Base-by-base conservation (phyloP, 1,140 invertebrate genomes). In the Oedothorax gibbosus region DNA sequence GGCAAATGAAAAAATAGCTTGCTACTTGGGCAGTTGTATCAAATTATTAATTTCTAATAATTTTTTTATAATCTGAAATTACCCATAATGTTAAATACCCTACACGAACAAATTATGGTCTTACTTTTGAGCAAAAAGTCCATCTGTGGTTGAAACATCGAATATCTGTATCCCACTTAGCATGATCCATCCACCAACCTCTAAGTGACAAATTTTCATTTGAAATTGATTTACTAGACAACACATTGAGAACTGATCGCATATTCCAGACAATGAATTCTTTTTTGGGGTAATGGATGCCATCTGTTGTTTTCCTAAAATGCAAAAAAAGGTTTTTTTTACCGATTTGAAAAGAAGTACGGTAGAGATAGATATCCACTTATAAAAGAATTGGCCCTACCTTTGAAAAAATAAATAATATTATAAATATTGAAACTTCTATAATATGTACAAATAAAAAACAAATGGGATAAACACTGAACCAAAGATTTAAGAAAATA, bases 131-230 rank as follows among this genome's bases (percentile, higher is more conserved):
- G 85, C 88, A 88, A 10, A 85, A 21, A 12, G 64, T 80, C 87
- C 85, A 87, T 71, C 79, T 84, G 60, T 87, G 78, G 62, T 87
- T 85, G 49, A 86, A 88, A 69, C 88, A 88, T 76, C 86, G 56
- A 49, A 88, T 77, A 72, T 86, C 76, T 53, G 68, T 71, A 15
- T 87, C 76, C 86, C 84, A 88, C 72, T 79, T 87, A 18, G 79
- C 69, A 81, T 88, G 88, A 77, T 88, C 88, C 83, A 87, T 87
- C 85, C 88, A 88, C 88, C 88, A 88, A 9, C 88, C 88, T 51
- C 51, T 68, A 57, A 79, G 57, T 20, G 84, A 65, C 20, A 87
- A 76, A 65, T 87, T 78, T 68, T 85, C 65, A 71, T 69, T 80
- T 54, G 72, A 60, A 9, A 87, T 86, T 10, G 87, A 18, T 60